Evolutionary conservation across 2,113 vertebrate species (phyloP), one percentile per base, ranked within the genome.

Genomic region (Neomonachus schauinslandi): DNA sequence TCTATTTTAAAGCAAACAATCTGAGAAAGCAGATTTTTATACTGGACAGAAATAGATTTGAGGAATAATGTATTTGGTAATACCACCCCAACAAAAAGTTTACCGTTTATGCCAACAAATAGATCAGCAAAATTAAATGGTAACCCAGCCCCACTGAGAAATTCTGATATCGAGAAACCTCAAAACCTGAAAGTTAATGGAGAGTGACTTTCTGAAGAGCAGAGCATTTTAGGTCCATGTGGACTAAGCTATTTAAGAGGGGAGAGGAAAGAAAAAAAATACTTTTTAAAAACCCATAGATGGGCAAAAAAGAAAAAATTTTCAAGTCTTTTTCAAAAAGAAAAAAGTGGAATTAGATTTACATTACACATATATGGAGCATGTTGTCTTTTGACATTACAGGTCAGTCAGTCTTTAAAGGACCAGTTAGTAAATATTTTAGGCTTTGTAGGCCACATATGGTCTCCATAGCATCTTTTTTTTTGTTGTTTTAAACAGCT

Each of bases 181-280:
- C 14, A 55, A 79, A 94, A 94, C 53, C 5, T 90, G 22, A 82
- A 61, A 90, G 65, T 89, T 42, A 94, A 94, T 0, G 19, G 82
- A 84, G 65, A 95, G 6, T 24, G 19, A 67, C 90, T 87, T 92
- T 94, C 74, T 85, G 46, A 95, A 91, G 86, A 80, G 57, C 51
- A 88, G 91, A 76, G 46, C 36, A 49, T 90, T 93, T 90, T 88
- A 95, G 46, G 21, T 79, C 82, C 57, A 7, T 84, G 46, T 85
- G 28, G 28, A 84, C 39, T 77, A 93, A 95, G 65, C 65, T 85
- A 26, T 74, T 91, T 94, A 76, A 92, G 39, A 31, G 22, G 22
- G 5, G 39, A 72, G 33, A 67, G 13, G 69, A 61, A 51, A 94
- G 55, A 55, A 84, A 79, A 89, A 51, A 18, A 49, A 89, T 24